A percentile compares a stretch with the other conserved stretches of the same genome.
Evolutionary conservation across 1,140 invertebrate species (phyloP).

Genomic region (Ridgeia piscesae): DNA sequence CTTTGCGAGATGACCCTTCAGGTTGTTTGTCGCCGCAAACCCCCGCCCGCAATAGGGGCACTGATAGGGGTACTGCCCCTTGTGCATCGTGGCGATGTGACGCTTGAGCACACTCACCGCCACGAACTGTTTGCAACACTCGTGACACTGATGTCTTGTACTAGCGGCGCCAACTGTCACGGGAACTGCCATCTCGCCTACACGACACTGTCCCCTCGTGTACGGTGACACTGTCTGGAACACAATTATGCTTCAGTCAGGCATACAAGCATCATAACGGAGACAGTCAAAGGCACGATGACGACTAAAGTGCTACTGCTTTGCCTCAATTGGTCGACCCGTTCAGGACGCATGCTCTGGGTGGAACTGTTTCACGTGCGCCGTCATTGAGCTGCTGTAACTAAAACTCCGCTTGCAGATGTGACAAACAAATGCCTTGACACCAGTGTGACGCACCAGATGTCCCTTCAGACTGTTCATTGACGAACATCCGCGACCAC

Average conservation of each 20-base stretch:
- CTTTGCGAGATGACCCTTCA: conserved; percentile 44
- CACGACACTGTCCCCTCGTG: background rate
- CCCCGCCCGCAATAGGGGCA: conserved; percentile 20
- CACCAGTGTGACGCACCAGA: background rate
- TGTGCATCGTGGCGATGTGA: background rate
- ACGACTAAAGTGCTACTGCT: background rate
- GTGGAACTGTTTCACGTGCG: background rate
- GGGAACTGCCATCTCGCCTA: background rate
- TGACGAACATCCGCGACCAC: conserved; percentile 49
- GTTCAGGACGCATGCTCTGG: background rate
- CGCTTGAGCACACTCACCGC: background rate
- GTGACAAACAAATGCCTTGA: background rate
- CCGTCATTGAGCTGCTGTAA: background rate
- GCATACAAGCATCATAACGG: background rate
- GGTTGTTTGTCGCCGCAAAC: conserved; percentile 16
- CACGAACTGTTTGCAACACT: conserved; percentile 3
- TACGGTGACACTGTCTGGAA: background rate
- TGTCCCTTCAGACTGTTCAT: conserved; percentile 61
- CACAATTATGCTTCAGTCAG: background rate
- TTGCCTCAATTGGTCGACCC: background rate
- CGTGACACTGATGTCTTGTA: background rate
- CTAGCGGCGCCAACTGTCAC: background rate
- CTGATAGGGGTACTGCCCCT: conserved; percentile 59
- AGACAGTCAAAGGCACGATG: background rate
- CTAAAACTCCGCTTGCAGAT: conserved; percentile 9